These are phyloP conservation scores for Ophion slaviceki DNA, from an alignment of 2,888 invertebrate genomes.

Conservation along the genomic window DNA sequence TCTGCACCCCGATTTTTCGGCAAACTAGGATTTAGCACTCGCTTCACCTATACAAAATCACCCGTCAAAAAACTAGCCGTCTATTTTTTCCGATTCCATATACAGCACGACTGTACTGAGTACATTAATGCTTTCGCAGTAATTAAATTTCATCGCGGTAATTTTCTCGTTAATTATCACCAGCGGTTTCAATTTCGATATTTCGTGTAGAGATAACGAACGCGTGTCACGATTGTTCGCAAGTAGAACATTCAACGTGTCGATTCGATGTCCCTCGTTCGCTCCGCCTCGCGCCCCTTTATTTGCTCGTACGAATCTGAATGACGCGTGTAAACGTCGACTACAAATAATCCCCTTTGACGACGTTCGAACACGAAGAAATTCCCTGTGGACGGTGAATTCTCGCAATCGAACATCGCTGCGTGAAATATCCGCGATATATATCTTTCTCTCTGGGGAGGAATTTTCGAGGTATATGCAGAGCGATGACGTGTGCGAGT, in stretches of 20 bases:
- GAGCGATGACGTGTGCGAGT: not conserved
- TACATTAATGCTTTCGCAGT: not conserved
- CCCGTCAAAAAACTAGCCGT: too few relatives aligned
- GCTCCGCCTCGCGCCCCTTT: not conserved
- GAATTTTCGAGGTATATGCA: not conserved
- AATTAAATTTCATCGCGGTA: not conserved
- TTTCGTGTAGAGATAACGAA: not conserved
- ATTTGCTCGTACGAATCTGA: slow-evolving; percentile 13
- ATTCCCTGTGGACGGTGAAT: not conserved
- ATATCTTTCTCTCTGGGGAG: not conserved
- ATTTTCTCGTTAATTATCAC: not conserved
- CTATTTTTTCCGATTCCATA: too few relatives aligned
- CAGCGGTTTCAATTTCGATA: not conserved
- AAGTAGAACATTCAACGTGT: not conserved
- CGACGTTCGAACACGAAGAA: slow-evolving; percentile 5
- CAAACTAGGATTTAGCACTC: too few relatives aligned
- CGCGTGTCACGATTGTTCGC: not conserved
- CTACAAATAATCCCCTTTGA: slow-evolving; percentile 3
- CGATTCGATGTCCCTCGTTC: not conserved
- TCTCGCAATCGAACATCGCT: not conserved
- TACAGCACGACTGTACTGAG: not conserved
- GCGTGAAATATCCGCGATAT: not conserved
- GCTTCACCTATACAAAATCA: too few relatives aligned
- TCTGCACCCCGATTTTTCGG: too few relatives aligned
- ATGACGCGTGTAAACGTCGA: slow-evolving; percentile 27